Percentiles rank a stretch among this genome's conserved stretches.
phyloP scores from a whole-genome alignment of 2,888 invertebrate species.

The Chloromyia formosa region DNA sequence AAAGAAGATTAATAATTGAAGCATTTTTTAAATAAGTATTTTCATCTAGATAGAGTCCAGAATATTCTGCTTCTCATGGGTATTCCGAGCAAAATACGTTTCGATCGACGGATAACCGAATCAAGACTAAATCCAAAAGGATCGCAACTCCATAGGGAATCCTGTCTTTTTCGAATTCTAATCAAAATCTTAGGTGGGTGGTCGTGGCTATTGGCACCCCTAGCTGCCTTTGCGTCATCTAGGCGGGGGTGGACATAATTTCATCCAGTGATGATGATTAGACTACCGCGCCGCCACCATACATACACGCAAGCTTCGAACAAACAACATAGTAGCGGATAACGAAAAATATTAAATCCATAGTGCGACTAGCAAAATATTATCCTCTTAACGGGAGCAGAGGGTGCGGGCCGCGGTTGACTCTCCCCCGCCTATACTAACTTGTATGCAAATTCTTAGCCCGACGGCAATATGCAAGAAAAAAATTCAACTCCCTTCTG shows the following conservation, averaged over 20 bases:
- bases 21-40: not conserved
- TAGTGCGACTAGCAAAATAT: conserved; percentile 26
- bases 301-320: conserved; percentile 34
- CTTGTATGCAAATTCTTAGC: conserved; percentile 21
- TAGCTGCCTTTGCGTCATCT: not conserved
- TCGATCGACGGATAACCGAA: conserved; percentile 37
- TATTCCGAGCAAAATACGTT: conserved; percentile 14
- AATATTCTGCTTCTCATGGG: not conserved
- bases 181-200: conserved; percentile 52
- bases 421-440: not conserved
- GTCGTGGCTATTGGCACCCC: conserved; percentile 45
- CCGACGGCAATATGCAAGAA: conserved; percentile 26
- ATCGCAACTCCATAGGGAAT: conserved; percentile 26
- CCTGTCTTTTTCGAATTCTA: conserved; percentile 51
- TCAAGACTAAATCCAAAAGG: conserved; percentile 40
- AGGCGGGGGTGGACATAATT: conserved; percentile 15
- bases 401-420: not conserved
- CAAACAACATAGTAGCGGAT: conserved; percentile 27
- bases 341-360: conserved; percentile 36
- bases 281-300: too few species aligned
- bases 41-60: not conserved
- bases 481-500: conserved; percentile 35
- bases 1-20: not conserved
- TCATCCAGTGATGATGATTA: conserved; percentile 17
- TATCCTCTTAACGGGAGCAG: not conserved